Evolutionary conservation across 1,140 invertebrate genomes (phyloP).

Genomic region (Trichoplusia ni): DNA sequence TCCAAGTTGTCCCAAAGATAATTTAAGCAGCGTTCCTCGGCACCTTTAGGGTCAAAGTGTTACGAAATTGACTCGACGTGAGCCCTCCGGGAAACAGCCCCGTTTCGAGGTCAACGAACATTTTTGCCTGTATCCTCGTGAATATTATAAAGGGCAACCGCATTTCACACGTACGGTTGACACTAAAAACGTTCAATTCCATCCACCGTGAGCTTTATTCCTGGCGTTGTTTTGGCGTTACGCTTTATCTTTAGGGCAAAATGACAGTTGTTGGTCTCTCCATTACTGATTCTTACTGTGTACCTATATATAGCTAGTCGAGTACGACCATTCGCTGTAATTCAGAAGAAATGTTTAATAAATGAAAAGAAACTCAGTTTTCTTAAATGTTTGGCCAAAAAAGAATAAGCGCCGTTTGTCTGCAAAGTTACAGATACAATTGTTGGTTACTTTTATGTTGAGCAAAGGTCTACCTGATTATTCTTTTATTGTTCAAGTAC

Average conservation of each 20-base stretch:
- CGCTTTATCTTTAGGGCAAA: conserved; percentile 27
- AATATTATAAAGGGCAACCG: conserved; percentile 59
- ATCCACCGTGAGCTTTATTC: conserved; percentile 51
- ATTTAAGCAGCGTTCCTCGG: conserved; percentile 49
- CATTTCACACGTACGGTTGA: conserved; percentile 54
- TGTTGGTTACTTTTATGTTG: too few species aligned
- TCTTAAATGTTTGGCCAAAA: too few species aligned
- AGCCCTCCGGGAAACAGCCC: conserved; percentile 45
- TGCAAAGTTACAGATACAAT: too few species aligned
- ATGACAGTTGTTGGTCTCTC: not conserved
- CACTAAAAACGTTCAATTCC: conserved; percentile 54
- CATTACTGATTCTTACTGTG: too few species aligned
- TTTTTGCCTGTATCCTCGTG: conserved; percentile 54
- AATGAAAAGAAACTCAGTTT: too few species aligned
- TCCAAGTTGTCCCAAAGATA: conserved; percentile 54
- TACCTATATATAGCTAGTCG: too few species aligned
- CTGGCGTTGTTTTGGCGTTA: conserved; percentile 36
- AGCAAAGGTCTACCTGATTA: too few species aligned
- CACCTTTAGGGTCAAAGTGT: conserved; percentile 55
- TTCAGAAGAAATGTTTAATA: too few species aligned
- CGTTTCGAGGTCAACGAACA: conserved; percentile 60
- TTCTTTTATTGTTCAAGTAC: too few species aligned
- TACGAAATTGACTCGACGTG: conserved; percentile 52
- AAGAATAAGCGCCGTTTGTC: too few species aligned
- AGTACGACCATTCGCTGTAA: too few species aligned